These are phyloP conservation scores for Syngnathus rostellatus DNA, from an alignment of 2,797 vertebrate species.

Conservation along the genomic window DNA sequence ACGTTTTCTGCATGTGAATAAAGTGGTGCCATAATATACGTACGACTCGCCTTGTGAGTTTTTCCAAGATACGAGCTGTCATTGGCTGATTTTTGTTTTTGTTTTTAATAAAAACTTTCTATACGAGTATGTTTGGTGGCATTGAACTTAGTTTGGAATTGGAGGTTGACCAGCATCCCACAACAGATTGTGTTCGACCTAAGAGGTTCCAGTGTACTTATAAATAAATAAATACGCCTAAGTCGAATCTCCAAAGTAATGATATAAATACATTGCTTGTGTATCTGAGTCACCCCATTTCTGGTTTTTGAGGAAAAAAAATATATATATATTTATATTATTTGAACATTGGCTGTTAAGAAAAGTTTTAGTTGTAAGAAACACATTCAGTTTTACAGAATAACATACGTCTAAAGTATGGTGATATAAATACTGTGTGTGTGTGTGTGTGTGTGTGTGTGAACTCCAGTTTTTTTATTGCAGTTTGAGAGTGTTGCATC, in stretches of 20 bases:
- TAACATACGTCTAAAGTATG: slow-evolving; percentile 15
- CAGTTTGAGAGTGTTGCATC: slow-evolving; percentile 41
- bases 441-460: slow-evolving; percentile 10
- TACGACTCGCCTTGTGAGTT: too few species aligned
- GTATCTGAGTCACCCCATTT: not conserved
- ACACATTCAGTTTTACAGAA: not conserved
- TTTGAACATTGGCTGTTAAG: not conserved
- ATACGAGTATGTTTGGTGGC: too few species aligned
- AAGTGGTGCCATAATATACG: too few species aligned
- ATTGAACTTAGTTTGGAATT: not conserved
- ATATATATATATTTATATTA: not conserved
- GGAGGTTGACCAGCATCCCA: not conserved
- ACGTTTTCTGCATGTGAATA: not conserved
- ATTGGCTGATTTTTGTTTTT: too few species aligned
- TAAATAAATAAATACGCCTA: not conserved
- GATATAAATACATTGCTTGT: not conserved
- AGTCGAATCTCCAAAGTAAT: not conserved
- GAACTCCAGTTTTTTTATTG: slow-evolving; percentile 72
- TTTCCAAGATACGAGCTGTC: too few species aligned
- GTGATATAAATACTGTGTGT: slow-evolving; percentile 26
- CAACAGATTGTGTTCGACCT: not conserved
- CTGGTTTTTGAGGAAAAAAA: not conserved
- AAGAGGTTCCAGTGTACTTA: slow-evolving; percentile 1
- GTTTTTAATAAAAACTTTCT: too few species aligned
- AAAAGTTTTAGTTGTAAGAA: not conserved